A percentile compares a stretch with the other conserved stretches of the same genome.
Evolutionary conservation across 2,113 vertebrate genomes (phyloP).

Genomic region (Eclectus roratus): DNA sequence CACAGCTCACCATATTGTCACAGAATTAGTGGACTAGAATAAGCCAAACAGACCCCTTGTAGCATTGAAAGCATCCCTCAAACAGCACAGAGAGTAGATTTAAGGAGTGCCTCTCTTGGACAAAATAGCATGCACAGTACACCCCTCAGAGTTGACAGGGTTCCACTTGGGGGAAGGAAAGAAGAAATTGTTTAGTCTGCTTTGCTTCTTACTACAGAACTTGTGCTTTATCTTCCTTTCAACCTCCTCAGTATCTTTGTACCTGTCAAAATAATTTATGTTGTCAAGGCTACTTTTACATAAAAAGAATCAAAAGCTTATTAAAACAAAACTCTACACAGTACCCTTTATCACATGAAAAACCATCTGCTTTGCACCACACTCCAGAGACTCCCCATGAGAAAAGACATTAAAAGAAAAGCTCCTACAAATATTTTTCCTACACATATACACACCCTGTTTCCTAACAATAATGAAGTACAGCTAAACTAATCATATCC

Average conservation of each 20-base stretch:
- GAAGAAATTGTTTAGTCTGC: not conserved
- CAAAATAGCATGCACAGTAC: not conserved
- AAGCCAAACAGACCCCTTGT: not conserved
- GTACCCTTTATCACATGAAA: not conserved
- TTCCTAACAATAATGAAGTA: not conserved
- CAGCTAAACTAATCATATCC: not conserved
- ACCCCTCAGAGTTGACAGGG: not conserved
- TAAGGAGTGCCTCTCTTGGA: not conserved
- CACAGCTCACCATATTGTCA: not conserved
- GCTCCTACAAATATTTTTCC: not conserved
- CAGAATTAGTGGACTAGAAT: not conserved
- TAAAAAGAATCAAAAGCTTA: not conserved
- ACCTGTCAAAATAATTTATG: not conserved
- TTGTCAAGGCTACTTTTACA: not conserved
- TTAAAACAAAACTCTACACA: not conserved
- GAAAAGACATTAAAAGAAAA: not conserved
- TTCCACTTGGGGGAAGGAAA: not conserved
- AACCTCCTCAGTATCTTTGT: not conserved
- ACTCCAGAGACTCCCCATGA: not conserved
- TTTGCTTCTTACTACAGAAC: not conserved
- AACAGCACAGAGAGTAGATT: accelerated
- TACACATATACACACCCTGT: not conserved
- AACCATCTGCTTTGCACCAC: not conserved
- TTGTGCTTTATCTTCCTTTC: not conserved
- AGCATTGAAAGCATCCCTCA: not conserved